Conservation (phyloP, 2,797 vertebrate species). For the Moxostoma hubbsi region DNA sequence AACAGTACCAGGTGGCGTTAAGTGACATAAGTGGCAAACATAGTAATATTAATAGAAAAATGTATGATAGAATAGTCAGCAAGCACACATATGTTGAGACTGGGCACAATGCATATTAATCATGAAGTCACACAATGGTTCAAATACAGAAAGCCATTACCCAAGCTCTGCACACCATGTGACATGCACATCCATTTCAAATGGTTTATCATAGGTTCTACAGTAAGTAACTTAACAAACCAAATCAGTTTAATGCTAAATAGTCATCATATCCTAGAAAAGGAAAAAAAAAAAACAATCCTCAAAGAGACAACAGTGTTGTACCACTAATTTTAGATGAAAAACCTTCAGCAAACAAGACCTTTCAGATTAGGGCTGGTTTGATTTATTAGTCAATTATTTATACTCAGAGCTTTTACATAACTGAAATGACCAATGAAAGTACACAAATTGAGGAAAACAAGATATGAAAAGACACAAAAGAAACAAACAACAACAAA, state of each 20-base stretch:
- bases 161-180: not conserved
- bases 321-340: too few species aligned
- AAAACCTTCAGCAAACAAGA: not conserved
- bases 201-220: not conserved
- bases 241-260: not conserved
- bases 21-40: not conserved
- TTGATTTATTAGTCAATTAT: not conserved
- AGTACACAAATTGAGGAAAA: not conserved
- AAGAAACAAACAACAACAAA: not conserved
- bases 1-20: constrained; percentile 43
- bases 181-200: constrained; percentile 1
- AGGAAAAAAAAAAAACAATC: too few species aligned
- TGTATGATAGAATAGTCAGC: too few species aligned
- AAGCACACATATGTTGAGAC: too few species aligned
- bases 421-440: not conserved
- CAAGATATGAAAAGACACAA: not conserved
- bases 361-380: not conserved
- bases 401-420: not conserved
- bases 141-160: not conserved
- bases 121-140: constrained; percentile 9
- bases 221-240: not conserved
- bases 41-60: not conserved
- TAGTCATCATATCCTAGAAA: not conserved
- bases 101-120: not conserved
- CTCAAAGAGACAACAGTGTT: not conserved